Base-by-base conservation (phyloP, 2,888 invertebrate genomes). In the Drosophila greeni region DNA sequence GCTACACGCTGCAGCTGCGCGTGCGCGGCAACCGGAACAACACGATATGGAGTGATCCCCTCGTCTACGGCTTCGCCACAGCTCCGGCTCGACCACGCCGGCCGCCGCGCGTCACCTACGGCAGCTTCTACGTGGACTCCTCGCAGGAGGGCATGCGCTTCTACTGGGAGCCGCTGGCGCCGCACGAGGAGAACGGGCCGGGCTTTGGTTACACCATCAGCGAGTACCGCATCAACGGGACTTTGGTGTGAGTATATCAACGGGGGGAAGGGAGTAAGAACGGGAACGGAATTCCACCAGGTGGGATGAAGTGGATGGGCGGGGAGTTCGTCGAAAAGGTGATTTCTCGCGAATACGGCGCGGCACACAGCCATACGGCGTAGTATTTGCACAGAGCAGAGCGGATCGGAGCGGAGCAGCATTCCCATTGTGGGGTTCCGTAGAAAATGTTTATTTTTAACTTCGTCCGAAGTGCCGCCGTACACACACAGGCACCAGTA, bases 91-190 rank as follows among this genome's bases (percentile, higher is more conserved):
- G 70, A 61, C 95, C 95, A 2, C 91, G 90, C 18, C 89, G 90
- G 33, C 92, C 95, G 33, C 96, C 96, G 0, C 90, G 91, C 52
- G 92, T 93, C 5, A 92, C 92, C 70, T 90, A 92, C 16, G 95
- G 96, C 39, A 93, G 94, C 81, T 96, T 95, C 86, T 92, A 94
- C 86, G 91, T 93, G 71, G 91, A 92, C 77, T 89, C 90, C 20
- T 87, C 89, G 37, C 90, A 90, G 65, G 90, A 93, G 70, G 91
- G 92, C 55, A 90, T 95, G 40, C 92, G 92, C 85, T 89, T 96
- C 23, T 96, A 95, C 86, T 96, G 96, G 95, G 92, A 94, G 84
- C 91, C 93, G 71, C 91, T 96, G 52, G 91, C 92, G 20, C 90
- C 91, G 43, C 91, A 91, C 84, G 90, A 93, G 74, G 91, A 93